Conservation (phyloP, 2,888 invertebrate species). For the Congeria kusceri region DNA sequence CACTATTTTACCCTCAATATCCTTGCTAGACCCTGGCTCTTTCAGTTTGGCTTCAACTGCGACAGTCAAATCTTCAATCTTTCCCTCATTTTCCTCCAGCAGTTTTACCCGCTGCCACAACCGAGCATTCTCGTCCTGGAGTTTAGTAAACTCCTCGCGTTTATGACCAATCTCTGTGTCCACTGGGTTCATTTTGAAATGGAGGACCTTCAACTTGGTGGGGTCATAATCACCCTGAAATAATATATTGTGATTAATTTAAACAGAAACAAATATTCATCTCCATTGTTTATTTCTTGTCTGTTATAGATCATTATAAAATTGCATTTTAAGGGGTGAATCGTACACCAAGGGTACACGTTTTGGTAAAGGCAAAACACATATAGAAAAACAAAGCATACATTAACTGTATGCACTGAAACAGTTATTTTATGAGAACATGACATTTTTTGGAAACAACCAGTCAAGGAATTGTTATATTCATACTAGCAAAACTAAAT, state of each 20-base stretch:
- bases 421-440: too few relatives aligned
- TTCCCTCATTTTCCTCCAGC: conserved; percentile 78
- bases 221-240: conserved; percentile 84
- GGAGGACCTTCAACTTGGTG: conserved; percentile 80
- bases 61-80: conserved; percentile 78
- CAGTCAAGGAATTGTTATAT: too few relatives aligned
- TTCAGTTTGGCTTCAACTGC: conserved; percentile 79
- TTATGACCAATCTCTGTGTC: conserved; percentile 72
- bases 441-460: too few relatives aligned
- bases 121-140: conserved; percentile 78
- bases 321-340: too few relatives aligned
- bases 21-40: conserved; percentile 77
- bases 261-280: too few relatives aligned
- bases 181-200: conserved; percentile 81
- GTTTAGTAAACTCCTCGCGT: conserved; percentile 67
- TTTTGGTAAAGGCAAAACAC: too few relatives aligned
- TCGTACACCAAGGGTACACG: too few relatives aligned
- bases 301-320: too few relatives aligned
- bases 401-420: too few relatives aligned
- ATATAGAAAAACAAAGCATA: too few relatives aligned
- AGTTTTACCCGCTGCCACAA: conserved; percentile 77
- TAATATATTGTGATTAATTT: neutral
- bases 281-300: too few relatives aligned
- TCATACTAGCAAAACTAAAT: too few relatives aligned
- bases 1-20: conserved; percentile 75